Evolutionary conservation across 2,113 vertebrate species (phyloP), one percentile per base, ranked within the genome.

Genomic region (Polyodon spathula): DNA sequence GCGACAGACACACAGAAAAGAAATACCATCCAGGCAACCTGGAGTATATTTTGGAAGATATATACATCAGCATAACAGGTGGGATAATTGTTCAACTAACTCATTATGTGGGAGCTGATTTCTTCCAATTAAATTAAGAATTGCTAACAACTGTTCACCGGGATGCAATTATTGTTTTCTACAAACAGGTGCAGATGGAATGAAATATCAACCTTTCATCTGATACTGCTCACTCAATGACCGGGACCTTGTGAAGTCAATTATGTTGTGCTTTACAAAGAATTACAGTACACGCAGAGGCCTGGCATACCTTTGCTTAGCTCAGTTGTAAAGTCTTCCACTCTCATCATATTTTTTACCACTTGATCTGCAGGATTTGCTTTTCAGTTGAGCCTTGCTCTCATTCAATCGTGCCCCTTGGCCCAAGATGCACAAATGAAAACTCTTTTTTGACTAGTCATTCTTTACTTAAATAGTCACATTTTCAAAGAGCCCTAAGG

Each of bases 101-200:
- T 83, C 77, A 84, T 86, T 86, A 88, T 73, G 78, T 80, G 76
- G 73, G 80, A 80, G 79, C 77, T 78, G 78, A 85, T 85, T 84
- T 84, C 73, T 76, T 74, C 74, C 80, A 87, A 86, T 85, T 86
- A 88, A 78, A 80, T 66, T 71, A 73, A 79, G 84, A 86, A 89
- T 86, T 86, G 77, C 78, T 78, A 77, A 74, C 81, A 87, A 78
- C 78, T 76, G 79, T 77, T 82, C 77, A 81, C 76, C 74, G 68
- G 65, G 78, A 75, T 76, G 60, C 73, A 67, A 63, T 60, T 56
- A 62, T n/a, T 41, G 53, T 57, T 52, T 38, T 63, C 39, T 66
- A 56, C 60, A 71, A 79, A 75, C 69, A 73, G 63, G 68, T 73
- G 76, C 70, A 76, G 76, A 66, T 71, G 71, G 44, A 61, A 58